Evolutionary conservation across 2,797 vertebrate genomes (phyloP).

Genomic region (Coluber constrictor): DNA sequence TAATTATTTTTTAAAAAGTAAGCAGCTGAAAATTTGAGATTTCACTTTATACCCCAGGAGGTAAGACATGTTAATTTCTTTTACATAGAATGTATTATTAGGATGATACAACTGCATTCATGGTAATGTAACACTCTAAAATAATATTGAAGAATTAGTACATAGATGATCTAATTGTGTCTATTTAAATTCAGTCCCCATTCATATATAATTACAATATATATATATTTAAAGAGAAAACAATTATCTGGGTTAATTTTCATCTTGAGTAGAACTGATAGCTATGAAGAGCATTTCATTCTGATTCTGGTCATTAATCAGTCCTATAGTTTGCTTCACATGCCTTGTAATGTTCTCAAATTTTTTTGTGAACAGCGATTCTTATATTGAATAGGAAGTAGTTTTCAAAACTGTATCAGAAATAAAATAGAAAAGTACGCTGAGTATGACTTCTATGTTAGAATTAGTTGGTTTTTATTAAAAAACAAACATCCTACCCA

Average conservation of each 20-base stretch:
- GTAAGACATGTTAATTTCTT: background rate
- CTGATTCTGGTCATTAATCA: background rate
- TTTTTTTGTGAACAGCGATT: background rate
- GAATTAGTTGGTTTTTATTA: background rate
- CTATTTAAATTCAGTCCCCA: background rate
- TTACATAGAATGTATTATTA: background rate
- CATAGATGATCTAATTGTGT: background rate
- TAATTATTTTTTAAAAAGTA: conserved; percentile 4
- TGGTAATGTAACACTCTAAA: background rate
- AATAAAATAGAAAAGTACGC: background rate
- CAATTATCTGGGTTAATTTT: background rate
- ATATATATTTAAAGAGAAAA: background rate
- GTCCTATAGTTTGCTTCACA: background rate
- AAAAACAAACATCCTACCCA: background rate
- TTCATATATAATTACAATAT: background rate
- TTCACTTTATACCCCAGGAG: background rate
- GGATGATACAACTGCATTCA: background rate
- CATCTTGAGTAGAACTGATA: background rate
- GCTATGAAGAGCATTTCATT: background rate
- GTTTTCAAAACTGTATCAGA: background rate
- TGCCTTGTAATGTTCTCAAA: background rate
- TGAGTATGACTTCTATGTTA: background rate
- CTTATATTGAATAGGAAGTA: background rate
- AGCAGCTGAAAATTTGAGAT: background rate
- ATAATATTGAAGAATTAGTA: background rate